Evolutionary conservation across 2,888 invertebrate genomes (phyloP).

Genomic region (Lampropteryx suffumata): DNA sequence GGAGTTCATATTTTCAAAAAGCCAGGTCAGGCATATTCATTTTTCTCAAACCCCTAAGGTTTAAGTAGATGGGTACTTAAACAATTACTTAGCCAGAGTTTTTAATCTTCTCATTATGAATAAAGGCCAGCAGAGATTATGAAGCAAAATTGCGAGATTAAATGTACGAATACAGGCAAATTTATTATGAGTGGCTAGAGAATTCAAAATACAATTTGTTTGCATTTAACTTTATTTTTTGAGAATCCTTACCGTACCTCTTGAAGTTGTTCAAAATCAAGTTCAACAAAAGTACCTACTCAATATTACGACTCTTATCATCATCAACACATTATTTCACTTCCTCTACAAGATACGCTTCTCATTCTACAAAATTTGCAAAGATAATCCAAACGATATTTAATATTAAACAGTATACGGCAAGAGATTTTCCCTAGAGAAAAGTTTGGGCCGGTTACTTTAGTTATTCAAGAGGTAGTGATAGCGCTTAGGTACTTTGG

Average conservation of each 20-base stretch:
- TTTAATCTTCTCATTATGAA: slow-evolving; percentile 70
- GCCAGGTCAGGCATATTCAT: slow-evolving; percentile 36
- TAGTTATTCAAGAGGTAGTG: slow-evolving; percentile 49
- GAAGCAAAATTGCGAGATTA: slow-evolving; percentile 57
- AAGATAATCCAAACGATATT: slow-evolving; percentile 28
- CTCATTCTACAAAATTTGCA: neutral
- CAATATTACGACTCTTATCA: no score
- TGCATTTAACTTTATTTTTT: no score
- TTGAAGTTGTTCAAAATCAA: no score
- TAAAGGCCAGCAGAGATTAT: slow-evolving; percentile 61
- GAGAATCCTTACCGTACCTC: no score
- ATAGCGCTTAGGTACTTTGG: slow-evolving; percentile 46
- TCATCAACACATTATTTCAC: no score
- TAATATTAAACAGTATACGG: slow-evolving; percentile 28
- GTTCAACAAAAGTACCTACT: neutral
- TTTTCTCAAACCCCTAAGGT: slow-evolving; percentile 40
- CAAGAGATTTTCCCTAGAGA: slow-evolving; percentile 29
- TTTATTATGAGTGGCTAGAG: slow-evolving; percentile 34
- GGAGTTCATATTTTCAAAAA: slow-evolving; percentile 26
- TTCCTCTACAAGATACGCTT: no score
- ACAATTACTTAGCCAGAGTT: slow-evolving; percentile 64
- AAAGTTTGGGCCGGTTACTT: slow-evolving; percentile 31
- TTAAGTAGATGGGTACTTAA: slow-evolving; percentile 57
- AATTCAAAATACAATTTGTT: slow-evolving; percentile 2
- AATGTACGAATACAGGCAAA: slow-evolving; percentile 37